These are phyloP conservation scores for Allophyes oxyacanthae DNA, from an alignment of 2,888 invertebrate genomes.

Conservation along the genomic window DNA sequence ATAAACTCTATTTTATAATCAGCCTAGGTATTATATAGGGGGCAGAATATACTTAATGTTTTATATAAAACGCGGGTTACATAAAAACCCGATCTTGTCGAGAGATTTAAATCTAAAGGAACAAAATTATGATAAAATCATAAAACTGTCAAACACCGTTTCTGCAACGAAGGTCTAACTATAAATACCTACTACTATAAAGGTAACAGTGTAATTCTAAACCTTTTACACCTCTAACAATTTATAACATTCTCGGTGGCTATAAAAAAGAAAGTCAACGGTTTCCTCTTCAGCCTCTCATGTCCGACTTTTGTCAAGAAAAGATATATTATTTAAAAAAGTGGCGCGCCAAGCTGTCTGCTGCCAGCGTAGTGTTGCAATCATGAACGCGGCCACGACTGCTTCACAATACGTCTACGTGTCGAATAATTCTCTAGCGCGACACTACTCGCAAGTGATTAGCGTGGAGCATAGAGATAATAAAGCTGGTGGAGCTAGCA, in stretches of 20 bases:
- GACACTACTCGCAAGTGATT: slow-evolving; percentile 32
- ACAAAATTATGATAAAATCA: neutral
- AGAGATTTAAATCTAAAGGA: no score
- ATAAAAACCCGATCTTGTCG: no score
- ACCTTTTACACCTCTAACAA: slow-evolving; percentile 64
- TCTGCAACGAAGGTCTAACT: neutral
- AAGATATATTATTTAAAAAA: slow-evolving; percentile 77
- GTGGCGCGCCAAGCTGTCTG: slow-evolving; percentile 88
- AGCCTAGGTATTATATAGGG: no score
- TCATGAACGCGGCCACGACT: slow-evolving; percentile 62
- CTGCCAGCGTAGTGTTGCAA: slow-evolving; percentile 71
- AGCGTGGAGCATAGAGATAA: no score
- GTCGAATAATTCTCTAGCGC: slow-evolving; percentile 58
- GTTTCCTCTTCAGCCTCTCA: slow-evolving; percentile 72
- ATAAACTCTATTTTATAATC: no score
- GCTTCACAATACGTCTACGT: slow-evolving; percentile 61
- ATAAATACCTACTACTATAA: slow-evolving; percentile 16
- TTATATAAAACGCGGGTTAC: no score
- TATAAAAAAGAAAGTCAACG: slow-evolving; percentile 86
- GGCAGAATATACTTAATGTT: no score
- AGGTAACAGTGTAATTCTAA: slow-evolving; percentile 55
- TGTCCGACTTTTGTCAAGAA: slow-evolving; percentile 78
- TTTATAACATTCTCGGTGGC: slow-evolving; percentile 76
- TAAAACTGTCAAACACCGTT: slow-evolving; percentile 4
- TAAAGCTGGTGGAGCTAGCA: no score